These are phyloP conservation scores for Barypeithes pellucidus DNA, from an alignment of 2,888 invertebrate genomes.

Conservation along the genomic window DNA sequence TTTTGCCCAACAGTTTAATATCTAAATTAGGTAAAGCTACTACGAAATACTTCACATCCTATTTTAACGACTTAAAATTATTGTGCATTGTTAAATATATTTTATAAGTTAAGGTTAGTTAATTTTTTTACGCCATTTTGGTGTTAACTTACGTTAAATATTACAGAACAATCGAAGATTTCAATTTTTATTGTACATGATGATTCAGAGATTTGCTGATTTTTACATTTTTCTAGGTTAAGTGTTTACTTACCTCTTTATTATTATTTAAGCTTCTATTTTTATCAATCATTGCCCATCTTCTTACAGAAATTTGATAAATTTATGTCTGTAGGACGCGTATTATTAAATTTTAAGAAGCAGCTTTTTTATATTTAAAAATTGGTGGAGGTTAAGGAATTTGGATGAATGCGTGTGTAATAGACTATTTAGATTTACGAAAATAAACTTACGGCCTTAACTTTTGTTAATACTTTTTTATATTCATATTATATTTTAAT, in stretches of 20 bases:
- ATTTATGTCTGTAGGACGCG: slow-evolving; percentile 21
- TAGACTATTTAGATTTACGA: slow-evolving; percentile 50
- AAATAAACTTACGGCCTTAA: slow-evolving; percentile 65
- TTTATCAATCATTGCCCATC: background rate
- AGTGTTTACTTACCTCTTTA: slow-evolving; percentile 44
- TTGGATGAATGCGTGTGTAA: slow-evolving; percentile 33
- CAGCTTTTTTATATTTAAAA: slow-evolving; percentile 62
- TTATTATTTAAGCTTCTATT: slow-evolving; percentile 28
- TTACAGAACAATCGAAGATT: slow-evolving; percentile 22
- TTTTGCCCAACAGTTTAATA: slow-evolving; percentile 23
- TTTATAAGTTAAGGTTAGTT: slow-evolving; percentile 17
- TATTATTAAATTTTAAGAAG: slow-evolving; percentile 50
- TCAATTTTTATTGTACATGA: slow-evolving; percentile 44
- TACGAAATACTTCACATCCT: slow-evolving; percentile 60
- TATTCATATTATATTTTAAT: slow-evolving; percentile 67
- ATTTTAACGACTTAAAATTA: slow-evolving; percentile 49
- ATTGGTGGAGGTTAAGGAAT: slow-evolving; percentile 64
- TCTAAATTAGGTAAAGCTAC: slow-evolving; percentile 54
- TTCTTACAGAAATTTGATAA: slow-evolving; percentile 27
- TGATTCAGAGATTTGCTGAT: slow-evolving; percentile 43
- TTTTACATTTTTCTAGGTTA: slow-evolving; percentile 42
- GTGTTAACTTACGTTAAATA: background rate
- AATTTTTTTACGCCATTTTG: slow-evolving; percentile 2
- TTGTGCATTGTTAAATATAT: slow-evolving; percentile 45
- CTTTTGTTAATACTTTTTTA: slow-evolving; percentile 67